Evolutionary conservation across 1,140 invertebrate genomes (phyloP).

Genomic region (Drosophila sproati): DNA sequence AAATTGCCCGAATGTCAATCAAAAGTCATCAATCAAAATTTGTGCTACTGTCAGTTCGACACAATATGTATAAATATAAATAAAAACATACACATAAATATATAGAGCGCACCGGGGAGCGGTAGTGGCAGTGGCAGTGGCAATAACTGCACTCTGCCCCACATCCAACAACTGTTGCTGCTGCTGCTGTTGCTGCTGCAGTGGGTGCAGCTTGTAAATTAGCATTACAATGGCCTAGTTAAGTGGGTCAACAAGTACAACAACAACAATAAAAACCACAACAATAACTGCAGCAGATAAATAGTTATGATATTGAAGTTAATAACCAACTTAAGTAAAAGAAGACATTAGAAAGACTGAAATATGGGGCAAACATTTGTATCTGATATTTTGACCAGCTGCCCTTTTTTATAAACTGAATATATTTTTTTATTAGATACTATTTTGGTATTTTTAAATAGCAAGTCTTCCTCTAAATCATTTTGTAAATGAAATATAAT

Average conservation of each 20-base stretch:
- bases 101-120: constrained; percentile 41
- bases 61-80: constrained; percentile 61
- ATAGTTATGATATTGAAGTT: background rate
- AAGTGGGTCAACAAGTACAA: constrained; percentile 63
- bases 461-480: too few species aligned
- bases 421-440: too few species aligned
- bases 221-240: constrained; percentile 69
- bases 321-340: background rate
- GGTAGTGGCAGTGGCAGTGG: constrained; percentile 28
- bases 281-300: background rate
- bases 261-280: constrained; percentile 33
- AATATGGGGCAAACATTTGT: too few species aligned
- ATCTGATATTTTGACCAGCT: too few species aligned
- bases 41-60: constrained; percentile 74
- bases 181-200: constrained; percentile 57
- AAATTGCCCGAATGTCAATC: constrained; percentile 81
- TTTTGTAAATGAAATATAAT: too few species aligned
- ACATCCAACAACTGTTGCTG: constrained; percentile 3
- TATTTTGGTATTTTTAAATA: too few species aligned
- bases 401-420: too few species aligned
- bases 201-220: constrained; percentile 73
- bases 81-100: constrained; percentile 51
- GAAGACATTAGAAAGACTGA: constrained; percentile 1
- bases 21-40: constrained; percentile 79
- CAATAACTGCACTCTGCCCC: constrained; percentile 25